Conservation (phyloP, 2,113 vertebrate species). For the Amphiprion ocellaris region DNA sequence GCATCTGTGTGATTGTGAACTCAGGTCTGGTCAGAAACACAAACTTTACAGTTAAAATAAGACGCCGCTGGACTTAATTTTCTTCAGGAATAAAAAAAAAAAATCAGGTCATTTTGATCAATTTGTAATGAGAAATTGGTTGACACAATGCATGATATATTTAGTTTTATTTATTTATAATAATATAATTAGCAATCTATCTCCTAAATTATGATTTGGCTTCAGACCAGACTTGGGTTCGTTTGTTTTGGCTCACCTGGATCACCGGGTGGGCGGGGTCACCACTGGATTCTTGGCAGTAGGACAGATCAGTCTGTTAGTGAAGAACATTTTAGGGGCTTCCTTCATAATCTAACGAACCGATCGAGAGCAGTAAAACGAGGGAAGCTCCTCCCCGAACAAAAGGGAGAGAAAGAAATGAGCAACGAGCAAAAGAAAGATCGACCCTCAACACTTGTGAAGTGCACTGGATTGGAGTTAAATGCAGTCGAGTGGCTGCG, state of each 20-base stretch:
- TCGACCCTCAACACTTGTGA: conserved; percentile 74
- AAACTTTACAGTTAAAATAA: not conserved
- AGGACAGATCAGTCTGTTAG: no score
- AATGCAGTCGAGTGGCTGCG: conserved; percentile 51
- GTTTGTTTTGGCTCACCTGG: not conserved
- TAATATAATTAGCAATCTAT: no score
- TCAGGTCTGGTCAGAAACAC: conserved; percentile 18
- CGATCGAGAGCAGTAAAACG: conserved; percentile 24
- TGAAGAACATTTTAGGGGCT: no score
- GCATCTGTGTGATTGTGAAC: not conserved
- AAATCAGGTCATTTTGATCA: no score
- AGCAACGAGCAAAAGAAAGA: conserved; percentile 42
- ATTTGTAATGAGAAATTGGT: no score
- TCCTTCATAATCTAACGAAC: not conserved
- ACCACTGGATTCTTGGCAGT: conserved; percentile 1
- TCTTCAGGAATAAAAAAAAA: conserved; percentile 2
- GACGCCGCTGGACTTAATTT: not conserved
- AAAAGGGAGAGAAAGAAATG: conserved; percentile 38
- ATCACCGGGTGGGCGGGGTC: conserved; percentile 24
- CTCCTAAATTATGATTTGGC: not conserved
- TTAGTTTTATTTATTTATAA: no score
- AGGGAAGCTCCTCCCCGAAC: conserved; percentile 55
- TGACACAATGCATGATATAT: no score
- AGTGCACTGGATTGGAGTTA: conserved; percentile 72
- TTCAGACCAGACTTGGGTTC: conserved; percentile 8